Evolutionary conservation across 53 echinoderm and acorn worm species (phyloP), one percentile per base, ranked within the genome.

Genomic region (Luidia sarsii): DNA sequence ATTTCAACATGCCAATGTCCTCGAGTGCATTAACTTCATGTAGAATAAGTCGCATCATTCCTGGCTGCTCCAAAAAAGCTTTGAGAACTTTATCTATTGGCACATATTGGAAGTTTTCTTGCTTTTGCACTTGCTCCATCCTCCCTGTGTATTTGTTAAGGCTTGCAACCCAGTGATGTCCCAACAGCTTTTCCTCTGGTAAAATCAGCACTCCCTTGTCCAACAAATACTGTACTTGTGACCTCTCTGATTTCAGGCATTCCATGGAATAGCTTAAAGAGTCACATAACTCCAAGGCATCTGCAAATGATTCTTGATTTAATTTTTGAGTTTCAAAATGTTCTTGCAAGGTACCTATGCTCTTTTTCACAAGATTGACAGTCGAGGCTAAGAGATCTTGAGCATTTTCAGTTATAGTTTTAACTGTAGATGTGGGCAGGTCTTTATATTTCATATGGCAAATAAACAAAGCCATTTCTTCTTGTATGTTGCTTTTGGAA

Each of bases 41-140:
- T 53, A 39, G 1, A 57, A 75, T 75, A n/a, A 38, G 1, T 7
- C 34, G 27, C 60, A 57, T 75, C 27, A 75, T 56, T 35, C 75
- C 75, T 75, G 75, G 75, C 19, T 41, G 57, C 20, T 75, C 59
- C 41, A 55, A 36, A 56, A 57, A 75, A 15, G 53, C 27, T 75
- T 57, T 57, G 35, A 59, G 39, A 16, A 22, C 18, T 75, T 57
- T 38, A 27, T 75, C 29, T 57, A 57, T 4, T 35, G 75, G 59
- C 1, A 75, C 41, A 57, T 75, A 75, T 22, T 75, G 59, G 23
- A 74, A 74, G 1, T 32, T 39, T 57, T 75, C 75, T 2, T 35
- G 34, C 35, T 59, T 25, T 41, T 59, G 4, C n/a, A 57, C 75
- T 37, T 75, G 75, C 27, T 33, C 33, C 55, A 37, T 53, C 24